These are phyloP conservation scores for Pammene aurita DNA, from an alignment of 2,888 invertebrate species.

Conservation along the genomic window DNA sequence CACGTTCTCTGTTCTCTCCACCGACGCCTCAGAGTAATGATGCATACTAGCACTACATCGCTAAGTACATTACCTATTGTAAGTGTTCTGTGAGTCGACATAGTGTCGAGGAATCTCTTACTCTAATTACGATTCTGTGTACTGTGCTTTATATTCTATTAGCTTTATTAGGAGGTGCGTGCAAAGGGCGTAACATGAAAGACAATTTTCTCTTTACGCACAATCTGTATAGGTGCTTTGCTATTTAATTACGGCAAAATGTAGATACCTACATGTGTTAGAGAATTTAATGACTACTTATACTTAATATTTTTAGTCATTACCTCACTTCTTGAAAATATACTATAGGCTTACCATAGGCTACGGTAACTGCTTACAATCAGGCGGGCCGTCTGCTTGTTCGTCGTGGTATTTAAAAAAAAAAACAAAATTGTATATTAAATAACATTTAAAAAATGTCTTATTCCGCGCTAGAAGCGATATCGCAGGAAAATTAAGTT, in stretches of 20 bases:
- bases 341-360: too few species aligned
- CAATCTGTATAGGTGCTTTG: conserved; percentile 16
- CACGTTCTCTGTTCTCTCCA: conserved; percentile 51
- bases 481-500: too few species aligned
- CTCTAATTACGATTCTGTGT: conserved; percentile 73
- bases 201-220: conserved; percentile 29
- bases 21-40: conserved; percentile 73
- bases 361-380: too few species aligned
- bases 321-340: too few species aligned
- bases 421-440: too few species aligned
- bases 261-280: background rate
- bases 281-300: too few species aligned
- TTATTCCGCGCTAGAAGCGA: too few species aligned
- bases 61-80: conserved; percentile 83
- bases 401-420: too few species aligned
- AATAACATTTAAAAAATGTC: too few species aligned
- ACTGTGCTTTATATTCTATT: conserved; percentile 50
- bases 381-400: too few species aligned
- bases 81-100: conserved; percentile 76
- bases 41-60: conserved; percentile 70
- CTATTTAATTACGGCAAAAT: conserved; percentile 10
- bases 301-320: too few species aligned
- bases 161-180: conserved; percentile 35
- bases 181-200: conserved; percentile 33
- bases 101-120: conserved; percentile 66